Evolutionary conservation across 2,888 invertebrate species (phyloP).

Genomic region (Tribolium freemani): DNA sequence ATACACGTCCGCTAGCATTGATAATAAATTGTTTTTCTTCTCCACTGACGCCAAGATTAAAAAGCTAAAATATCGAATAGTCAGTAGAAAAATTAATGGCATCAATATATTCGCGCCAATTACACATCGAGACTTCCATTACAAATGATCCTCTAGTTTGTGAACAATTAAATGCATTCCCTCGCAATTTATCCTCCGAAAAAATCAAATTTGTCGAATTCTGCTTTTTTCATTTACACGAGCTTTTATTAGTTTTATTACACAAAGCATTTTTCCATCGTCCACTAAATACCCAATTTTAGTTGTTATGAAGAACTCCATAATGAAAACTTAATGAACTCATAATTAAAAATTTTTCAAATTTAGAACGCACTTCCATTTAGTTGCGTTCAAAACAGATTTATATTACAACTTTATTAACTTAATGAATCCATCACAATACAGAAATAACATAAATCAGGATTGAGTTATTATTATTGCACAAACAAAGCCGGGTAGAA

Average conservation of each 20-base stretch:
- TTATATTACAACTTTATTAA: not conserved
- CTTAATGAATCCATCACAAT: not conserved
- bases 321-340: slow-evolving; percentile 23
- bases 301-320: slow-evolving; percentile 7
- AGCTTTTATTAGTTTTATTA: slow-evolving; percentile 10
- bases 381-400: not conserved
- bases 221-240: slow-evolving; percentile 1
- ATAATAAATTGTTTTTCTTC: slow-evolving; percentile 37
- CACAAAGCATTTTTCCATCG: slow-evolving; percentile 2
- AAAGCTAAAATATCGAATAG: slow-evolving; percentile 36
- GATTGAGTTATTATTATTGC: not conserved
- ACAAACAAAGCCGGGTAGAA: not conserved
- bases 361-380: not conserved
- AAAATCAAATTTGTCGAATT: slow-evolving; percentile 23
- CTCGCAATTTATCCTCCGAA: slow-evolving; percentile 4
- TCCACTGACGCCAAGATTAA: slow-evolving; percentile 26
- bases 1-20: slow-evolving; percentile 16
- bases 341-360: not conserved
- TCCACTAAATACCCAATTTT: slow-evolving; percentile 9
- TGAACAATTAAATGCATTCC: slow-evolving; percentile 37
- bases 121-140: slow-evolving; percentile 36
- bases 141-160: slow-evolving; percentile 24
- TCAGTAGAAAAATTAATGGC: slow-evolving; percentile 35
- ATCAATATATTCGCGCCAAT: slow-evolving; percentile 33
- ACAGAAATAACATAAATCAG: not conserved